phyloP scores from a whole-genome alignment of 2,797 vertebrate species.

The Melanotaenia boesemani region DNA sequence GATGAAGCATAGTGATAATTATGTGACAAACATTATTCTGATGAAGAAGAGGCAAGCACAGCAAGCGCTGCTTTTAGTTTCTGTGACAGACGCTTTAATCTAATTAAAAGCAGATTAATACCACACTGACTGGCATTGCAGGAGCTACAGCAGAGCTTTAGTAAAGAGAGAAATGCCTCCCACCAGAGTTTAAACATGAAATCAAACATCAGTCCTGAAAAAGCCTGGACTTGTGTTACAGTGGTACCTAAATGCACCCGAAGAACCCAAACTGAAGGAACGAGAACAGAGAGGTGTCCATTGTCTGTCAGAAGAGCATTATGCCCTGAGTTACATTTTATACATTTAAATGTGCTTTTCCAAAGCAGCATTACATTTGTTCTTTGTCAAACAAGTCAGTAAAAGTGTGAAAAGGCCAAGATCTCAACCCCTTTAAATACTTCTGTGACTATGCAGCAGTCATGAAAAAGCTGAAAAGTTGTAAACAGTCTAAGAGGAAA shows the following conservation, averaged over 20 bases:
- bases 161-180: slow-evolving; percentile 18
- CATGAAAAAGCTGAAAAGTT: slow-evolving; percentile 16
- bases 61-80: slow-evolving; percentile 61
- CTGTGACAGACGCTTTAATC: slow-evolving; percentile 67
- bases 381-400: slow-evolving; percentile 10
- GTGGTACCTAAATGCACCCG: slow-evolving; percentile 37
- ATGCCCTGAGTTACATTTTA: slow-evolving; percentile 5
- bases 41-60: slow-evolving; percentile 52
- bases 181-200: slow-evolving; percentile 40
- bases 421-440: slow-evolving; percentile 7
- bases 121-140: slow-evolving; percentile 43
- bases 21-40: slow-evolving; percentile 54
- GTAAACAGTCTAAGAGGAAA: background rate
- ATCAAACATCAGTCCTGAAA: slow-evolving; percentile 40
- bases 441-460: background rate
- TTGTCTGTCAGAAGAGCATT: background rate
- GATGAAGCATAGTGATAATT: slow-evolving; percentile 66
- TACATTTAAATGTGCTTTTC: slow-evolving; percentile 12
- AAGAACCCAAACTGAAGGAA: slow-evolving; percentile 19
- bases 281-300: slow-evolving; percentile 1
- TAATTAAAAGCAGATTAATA: slow-evolving; percentile 79
- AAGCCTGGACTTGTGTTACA: slow-evolving; percentile 14
- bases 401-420: slow-evolving; percentile 13
- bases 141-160: slow-evolving; percentile 48
- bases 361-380: slow-evolving; percentile 4